Percentiles rank a stretch among this genome's conserved stretches.
phyloP scores from a whole-genome alignment of 2,797 vertebrate genomes.

The Tokudaia muenninki region DNA sequence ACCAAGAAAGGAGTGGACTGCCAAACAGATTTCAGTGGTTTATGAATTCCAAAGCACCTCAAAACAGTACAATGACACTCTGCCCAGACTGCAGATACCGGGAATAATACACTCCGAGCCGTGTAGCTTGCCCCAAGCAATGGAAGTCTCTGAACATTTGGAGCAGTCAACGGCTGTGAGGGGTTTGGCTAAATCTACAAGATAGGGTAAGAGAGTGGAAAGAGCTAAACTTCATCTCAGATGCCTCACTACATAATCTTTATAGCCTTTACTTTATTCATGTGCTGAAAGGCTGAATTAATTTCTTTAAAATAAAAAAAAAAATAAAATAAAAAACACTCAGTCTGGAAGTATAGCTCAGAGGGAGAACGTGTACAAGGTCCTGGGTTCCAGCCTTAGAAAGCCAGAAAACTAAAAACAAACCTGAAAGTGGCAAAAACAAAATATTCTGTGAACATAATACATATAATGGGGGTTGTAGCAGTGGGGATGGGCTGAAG shows the following conservation, averaged over 20 bases:
- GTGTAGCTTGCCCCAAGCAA: neutral
- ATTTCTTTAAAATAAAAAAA: neutral
- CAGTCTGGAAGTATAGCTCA: neutral
- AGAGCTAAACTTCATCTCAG: conserved; percentile 36
- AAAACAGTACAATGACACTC: neutral
- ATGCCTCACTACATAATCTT: neutral
- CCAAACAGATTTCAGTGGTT: neutral
- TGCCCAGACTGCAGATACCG: neutral
- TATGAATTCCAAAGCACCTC: neutral
- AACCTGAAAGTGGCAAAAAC: neutral
- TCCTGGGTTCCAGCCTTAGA: neutral
- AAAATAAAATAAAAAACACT: neutral
- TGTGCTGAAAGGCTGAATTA: neutral
- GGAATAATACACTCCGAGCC: neutral
- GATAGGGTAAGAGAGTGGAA: neutral
- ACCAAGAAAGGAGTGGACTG: neutral
- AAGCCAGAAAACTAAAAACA: neutral
- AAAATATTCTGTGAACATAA: conserved; percentile 17
- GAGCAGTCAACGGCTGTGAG: neutral
- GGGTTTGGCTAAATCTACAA: neutral
- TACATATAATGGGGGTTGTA: neutral
- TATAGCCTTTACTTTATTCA: conserved; percentile 11
- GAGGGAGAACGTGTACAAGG: neutral
- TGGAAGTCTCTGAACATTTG: neutral
- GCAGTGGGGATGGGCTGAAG: neutral